Conservation (phyloP, 2,888 invertebrate species). For the Rugalucina vietnamica region DNA sequence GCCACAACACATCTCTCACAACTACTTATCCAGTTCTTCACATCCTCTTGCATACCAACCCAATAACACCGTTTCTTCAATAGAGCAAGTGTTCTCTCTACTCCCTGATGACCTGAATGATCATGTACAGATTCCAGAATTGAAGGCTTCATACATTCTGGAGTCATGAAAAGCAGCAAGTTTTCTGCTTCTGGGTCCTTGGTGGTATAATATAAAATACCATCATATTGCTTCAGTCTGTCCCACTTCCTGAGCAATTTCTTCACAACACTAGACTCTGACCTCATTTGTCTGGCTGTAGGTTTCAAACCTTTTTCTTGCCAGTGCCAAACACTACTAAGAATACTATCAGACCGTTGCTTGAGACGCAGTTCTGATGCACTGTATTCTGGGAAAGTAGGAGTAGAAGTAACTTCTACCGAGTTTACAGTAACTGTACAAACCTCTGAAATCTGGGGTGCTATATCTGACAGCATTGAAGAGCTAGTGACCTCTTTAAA, state of each 20-base stretch:
- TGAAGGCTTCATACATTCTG: not conserved
- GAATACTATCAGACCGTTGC: not conserved
- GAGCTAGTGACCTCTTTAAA: not conserved
- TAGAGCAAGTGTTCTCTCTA: not conserved
- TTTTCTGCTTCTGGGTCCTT: not conserved
- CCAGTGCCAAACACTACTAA: not conserved
- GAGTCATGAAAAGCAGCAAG: not conserved
- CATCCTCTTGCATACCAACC: not conserved
- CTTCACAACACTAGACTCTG: not conserved
- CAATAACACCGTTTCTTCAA: not conserved
- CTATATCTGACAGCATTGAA: no score
- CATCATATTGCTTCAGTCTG: not conserved
- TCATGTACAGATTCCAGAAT: not conserved
- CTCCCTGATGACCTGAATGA: not conserved
- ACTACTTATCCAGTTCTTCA: not conserved
- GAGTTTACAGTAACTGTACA: not conserved
- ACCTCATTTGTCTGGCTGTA: not conserved
- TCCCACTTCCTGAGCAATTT: not conserved
- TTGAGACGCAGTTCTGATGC: not conserved
- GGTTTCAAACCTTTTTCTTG: not conserved
- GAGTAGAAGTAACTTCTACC: not conserved
- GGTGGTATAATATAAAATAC: not conserved
- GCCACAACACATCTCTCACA: constrained; percentile 52
- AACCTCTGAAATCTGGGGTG: not conserved
- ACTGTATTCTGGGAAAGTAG: not conserved